Conservation (phyloP, 2,888 invertebrate genomes). For the Orthosia incerta region DNA sequence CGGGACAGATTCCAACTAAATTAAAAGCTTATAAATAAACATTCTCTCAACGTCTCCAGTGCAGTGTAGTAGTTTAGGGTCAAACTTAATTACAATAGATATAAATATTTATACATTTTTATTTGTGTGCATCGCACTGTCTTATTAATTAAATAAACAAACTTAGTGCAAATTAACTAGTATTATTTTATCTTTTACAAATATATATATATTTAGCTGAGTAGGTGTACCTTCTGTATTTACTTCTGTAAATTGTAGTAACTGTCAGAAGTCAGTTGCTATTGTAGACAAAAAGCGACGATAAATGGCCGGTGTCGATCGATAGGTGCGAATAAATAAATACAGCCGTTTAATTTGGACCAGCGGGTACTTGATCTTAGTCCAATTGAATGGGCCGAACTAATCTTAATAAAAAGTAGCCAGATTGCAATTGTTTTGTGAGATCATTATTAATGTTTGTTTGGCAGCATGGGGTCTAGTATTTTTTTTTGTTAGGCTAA, state of each 20-base stretch:
- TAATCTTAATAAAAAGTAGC: constrained; percentile 43
- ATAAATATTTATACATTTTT: no score
- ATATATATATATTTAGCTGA: no score
- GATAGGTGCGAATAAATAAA: constrained; percentile 50
- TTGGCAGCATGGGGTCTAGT: constrained; percentile 39
- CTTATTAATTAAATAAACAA: no score
- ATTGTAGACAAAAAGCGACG: constrained; percentile 56
- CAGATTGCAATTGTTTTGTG: constrained; percentile 46
- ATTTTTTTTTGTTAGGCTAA: constrained; percentile 25
- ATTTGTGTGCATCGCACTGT: no score
- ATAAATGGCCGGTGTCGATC: constrained; percentile 59
- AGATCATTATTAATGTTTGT: constrained; percentile 52
- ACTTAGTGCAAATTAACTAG: no score
- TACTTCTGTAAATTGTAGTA: background rate
- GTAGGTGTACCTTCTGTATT: constrained; percentile 16
- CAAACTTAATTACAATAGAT: no score
- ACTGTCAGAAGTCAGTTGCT: constrained; percentile 45
- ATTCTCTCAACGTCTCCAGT: no score
- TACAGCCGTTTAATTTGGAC: constrained; percentile 25
- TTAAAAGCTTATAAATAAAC: no score
- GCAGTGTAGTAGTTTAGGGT: no score
- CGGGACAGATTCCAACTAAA: no score
- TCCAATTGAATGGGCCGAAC: constrained; percentile 42
- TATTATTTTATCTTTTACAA: no score
- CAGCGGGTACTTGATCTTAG: constrained; percentile 39